Percentiles rank a stretch among this genome's conserved stretches.
phyloP scores from a whole-genome alignment of 2,113 vertebrate species.

The Hiodon alosoides region DNA sequence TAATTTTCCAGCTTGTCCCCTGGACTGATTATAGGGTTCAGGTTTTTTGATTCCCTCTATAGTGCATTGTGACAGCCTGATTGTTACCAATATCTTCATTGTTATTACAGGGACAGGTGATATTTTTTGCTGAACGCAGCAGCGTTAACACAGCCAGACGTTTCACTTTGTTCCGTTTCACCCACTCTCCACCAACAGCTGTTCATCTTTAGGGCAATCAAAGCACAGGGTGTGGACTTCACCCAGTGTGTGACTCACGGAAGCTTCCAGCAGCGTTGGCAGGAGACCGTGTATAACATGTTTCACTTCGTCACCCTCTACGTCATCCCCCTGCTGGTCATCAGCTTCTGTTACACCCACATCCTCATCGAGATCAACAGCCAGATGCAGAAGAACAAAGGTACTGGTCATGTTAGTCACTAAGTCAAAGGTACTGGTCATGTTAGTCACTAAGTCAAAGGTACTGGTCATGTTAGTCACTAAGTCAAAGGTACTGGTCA shows the following conservation, averaged over 20 bases:
- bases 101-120: no score
- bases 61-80: no score
- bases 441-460: no score
- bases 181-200: slow-evolving; percentile 60
- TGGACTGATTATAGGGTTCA: no score
- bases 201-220: slow-evolving; percentile 71
- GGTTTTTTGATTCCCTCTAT: no score
- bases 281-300: slow-evolving; percentile 83
- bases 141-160: no score
- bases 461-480: no score
- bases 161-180: slow-evolving; percentile 36
- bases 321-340: slow-evolving; percentile 71
- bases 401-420: slow-evolving; percentile 55
- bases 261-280: slow-evolving; percentile 73
- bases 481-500: no score
- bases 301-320: slow-evolving; percentile 81
- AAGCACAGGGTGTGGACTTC: slow-evolving; percentile 62
- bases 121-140: no score
- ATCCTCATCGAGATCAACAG: slow-evolving; percentile 81
- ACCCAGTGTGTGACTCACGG: slow-evolving; percentile 80
- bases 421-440: no score
- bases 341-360: slow-evolving; percentile 74
- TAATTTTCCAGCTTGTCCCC: no score
- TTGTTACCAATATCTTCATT: no score
- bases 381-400: slow-evolving; percentile 70